Base-by-base conservation (phyloP, 2,888 invertebrate species). In the Polydrusus tereticollis region DNA sequence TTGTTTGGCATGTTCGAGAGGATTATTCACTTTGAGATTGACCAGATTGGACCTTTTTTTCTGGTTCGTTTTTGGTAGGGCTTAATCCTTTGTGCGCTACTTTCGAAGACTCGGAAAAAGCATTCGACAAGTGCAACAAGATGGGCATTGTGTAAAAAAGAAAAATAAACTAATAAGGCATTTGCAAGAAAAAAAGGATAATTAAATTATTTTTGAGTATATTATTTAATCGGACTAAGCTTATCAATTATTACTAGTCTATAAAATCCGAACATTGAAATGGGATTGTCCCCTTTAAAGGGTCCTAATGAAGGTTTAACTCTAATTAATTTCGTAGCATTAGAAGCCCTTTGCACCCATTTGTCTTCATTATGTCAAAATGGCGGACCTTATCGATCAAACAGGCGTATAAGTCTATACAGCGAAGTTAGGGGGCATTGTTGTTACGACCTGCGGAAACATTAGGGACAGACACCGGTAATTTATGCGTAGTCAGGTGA, bases 291-390 rank as follows among this genome's bases (percentile, higher is more conserved):
- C 33, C 14, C 21, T 23, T 38, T 64, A 3, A 52, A 38, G 41
- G 52, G 50, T 23, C 21, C 7, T 36, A 33, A 50, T 64, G 21
- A 38, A 52, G 64, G 64, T 64, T 64, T 47, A 64, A 21, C 52
- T 57, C 57, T 65, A 65, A 65, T 65, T 65, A 65, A 65, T 65
- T 65, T 55, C 18, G 65, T 50, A 43, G 55, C 57, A 64, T 64
- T 52, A 64, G 21, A n/a, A 38, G 20, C 64, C 36, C 64, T 47
- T 43, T 21, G 50, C 52, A 29, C 50, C 50, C 64, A 55, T 64
- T 64, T 55, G 55, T 64, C 64, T 64, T 64, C 55, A 55, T 64
- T 64, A 64, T 20, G 55, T 64, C 64, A 38, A 59, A 59, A 59
- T 43, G 59, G 26, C 59, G 33, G 23, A 10, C 52, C 12, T 23